Evolutionary conservation across 2,797 vertebrate genomes (phyloP), one percentile per base, ranked within the genome.

Genomic region (Sciaenops ocellatus): DNA sequence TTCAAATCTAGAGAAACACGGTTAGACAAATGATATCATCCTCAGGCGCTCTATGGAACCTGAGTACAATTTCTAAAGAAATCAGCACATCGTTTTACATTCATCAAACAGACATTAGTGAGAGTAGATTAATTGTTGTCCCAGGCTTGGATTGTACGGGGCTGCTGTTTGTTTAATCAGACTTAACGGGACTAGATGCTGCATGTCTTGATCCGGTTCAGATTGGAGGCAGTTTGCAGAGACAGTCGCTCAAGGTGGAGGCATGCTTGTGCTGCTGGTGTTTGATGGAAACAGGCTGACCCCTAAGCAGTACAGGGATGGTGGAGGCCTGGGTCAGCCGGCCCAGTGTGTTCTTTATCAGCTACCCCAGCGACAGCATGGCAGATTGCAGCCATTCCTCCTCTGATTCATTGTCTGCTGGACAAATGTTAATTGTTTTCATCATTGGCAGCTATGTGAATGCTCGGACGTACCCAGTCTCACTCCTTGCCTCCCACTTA

Each of bases 371-470:
- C 84, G 90, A 95, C 93, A 90, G 93, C 92, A 88, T 93, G 92
- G 94, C 94, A 94, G 96, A 97, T 97, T 96, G 95, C 94, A 95
- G 95, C 96, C 95, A 96, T 96, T 97, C 93, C 95, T 94, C 90
- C 93, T 87, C 94, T 97, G 97, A 98, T 97, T 97, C 96, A 97
- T 97, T 95, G 95, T 96, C 93, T 93, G 93, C 92, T 86, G 94
- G 95, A 96, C 96, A 96, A 97, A 97, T 96, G 96, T 97, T 98
- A 97, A 98, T 97, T 97, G 95, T 97, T 96, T 97, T 96, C 95
- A 95, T 95, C 86, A 90, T 95, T 95, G 93, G 93, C 87, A 94
- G 91, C 93, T 85, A 85, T 85, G 90, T 63, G 90, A 88, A 82
- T 51, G 55, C 88, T 87, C 62, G 67, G 84, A 90, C 77, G 38